Conservation (phyloP, 2,888 invertebrate species). For the Shargacucullia verbasci region DNA sequence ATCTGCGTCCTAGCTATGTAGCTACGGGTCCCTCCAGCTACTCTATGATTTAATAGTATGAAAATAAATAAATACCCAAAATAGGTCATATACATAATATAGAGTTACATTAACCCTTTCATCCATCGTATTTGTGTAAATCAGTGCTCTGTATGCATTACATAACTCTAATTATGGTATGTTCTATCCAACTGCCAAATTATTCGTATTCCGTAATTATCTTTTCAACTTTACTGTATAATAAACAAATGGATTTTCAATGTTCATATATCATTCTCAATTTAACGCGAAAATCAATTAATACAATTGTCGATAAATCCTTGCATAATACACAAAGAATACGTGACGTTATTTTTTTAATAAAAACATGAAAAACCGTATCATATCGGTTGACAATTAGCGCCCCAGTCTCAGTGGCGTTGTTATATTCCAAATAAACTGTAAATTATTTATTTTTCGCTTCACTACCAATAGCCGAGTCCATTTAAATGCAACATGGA, state of each 20-base stretch:
- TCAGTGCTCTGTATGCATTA: too few relatives aligned
- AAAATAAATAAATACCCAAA: neutral
- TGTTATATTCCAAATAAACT: conserved; percentile 32
- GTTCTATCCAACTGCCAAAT: too few relatives aligned
- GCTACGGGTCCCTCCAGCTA: too few relatives aligned
- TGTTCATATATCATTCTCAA: conserved; percentile 6
- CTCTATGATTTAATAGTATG: too few relatives aligned
- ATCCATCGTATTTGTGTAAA: too few relatives aligned
- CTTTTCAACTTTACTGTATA: too few relatives aligned
- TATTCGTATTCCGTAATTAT: too few relatives aligned
- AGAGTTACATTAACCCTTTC: too few relatives aligned
- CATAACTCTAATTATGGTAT: too few relatives aligned
- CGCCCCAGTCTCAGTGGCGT: conserved; percentile 15
- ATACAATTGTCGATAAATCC: conserved; percentile 16
- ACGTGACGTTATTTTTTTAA: conserved; percentile 9
- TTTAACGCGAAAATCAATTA: conserved; percentile 1
- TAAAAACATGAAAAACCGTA: conserved; percentile 13
- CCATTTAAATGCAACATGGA: conserved; percentile 47
- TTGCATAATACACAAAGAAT: conserved; percentile 12
- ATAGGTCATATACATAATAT: too few relatives aligned
- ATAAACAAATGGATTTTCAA: neutral
- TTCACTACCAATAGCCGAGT: conserved; percentile 35
- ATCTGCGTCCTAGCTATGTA: too few relatives aligned
- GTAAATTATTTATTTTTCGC: conserved; percentile 44
- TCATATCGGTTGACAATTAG: conserved; percentile 28